These are phyloP conservation scores for Apistogramma diplotaenia DNA, from an alignment of 2,113 vertebrate species.

Conservation along the genomic window DNA sequence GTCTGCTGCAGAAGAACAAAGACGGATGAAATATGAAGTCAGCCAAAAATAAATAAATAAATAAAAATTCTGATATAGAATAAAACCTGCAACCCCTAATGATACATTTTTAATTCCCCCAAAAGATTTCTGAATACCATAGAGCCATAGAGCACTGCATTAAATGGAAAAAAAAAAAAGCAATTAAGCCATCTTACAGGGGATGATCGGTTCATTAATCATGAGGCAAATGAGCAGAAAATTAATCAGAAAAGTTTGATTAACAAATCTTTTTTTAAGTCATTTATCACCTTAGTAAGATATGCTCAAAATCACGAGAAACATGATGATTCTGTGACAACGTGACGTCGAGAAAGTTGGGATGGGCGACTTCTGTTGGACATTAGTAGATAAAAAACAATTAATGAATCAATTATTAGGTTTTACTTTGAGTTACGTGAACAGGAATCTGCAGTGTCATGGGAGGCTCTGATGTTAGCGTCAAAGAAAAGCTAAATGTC, in stretches of 20 bases:
- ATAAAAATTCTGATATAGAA: background rate
- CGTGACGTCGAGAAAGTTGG: background rate
- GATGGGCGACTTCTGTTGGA: background rate
- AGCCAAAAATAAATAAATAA: conserved; percentile 17
- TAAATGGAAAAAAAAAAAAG: background rate
- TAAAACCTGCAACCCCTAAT: background rate
- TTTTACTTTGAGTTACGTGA: background rate
- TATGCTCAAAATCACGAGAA: background rate
- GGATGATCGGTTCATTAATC: background rate
- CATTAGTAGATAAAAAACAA: background rate
- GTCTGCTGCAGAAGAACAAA: conserved; percentile 1
- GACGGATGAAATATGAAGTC: conserved; percentile 15
- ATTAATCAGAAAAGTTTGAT: background rate
- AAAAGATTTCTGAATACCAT: background rate
- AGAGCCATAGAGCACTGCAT: background rate
- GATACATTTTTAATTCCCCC: background rate
- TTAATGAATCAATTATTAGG: background rate
- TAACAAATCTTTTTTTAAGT: background rate
- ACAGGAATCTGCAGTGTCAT: background rate
- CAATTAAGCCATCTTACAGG: background rate
- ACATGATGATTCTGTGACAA: background rate
- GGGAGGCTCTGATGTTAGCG: background rate
- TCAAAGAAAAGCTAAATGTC: background rate
- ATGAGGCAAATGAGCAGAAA: background rate
- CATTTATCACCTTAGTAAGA: background rate